Evolutionary conservation across 2,113 vertebrate genomes (phyloP).

Genomic region (Bos indicus): DNA sequence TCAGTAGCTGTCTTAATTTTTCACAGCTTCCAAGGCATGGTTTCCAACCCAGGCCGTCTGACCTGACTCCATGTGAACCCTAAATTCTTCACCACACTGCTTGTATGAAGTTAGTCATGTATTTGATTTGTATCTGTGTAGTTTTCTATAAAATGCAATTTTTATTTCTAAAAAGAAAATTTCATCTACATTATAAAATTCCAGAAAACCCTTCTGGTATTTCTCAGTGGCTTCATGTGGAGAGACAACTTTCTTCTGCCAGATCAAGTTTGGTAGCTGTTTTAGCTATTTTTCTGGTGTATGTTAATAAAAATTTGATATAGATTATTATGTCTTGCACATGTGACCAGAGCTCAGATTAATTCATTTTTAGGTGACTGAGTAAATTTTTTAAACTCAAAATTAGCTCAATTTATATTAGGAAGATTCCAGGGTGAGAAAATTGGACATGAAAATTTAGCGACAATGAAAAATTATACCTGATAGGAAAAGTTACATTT

Average conservation of each 20-base stretch:
- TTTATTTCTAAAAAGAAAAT: conserved; percentile 25
- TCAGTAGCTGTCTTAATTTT: not conserved
- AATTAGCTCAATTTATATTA: not conserved
- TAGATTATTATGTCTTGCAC: not conserved
- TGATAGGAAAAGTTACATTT: not conserved
- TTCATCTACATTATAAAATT: not conserved
- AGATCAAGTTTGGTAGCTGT: not conserved
- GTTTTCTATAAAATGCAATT: not conserved
- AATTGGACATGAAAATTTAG: conserved; percentile 28
- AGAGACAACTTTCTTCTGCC: not conserved
- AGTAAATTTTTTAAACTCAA: not conserved
- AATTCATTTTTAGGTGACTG: not conserved
- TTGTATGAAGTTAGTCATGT: not conserved
- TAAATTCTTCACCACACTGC: not conserved
- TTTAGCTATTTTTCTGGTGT: conserved; percentile 9
- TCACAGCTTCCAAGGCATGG: not conserved
- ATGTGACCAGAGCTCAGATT: not conserved
- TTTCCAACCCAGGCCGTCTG: not conserved
- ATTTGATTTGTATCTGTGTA: not conserved
- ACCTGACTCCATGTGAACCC: not conserved
- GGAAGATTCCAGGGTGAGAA: conserved; percentile 13
- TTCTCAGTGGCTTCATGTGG: not conserved
- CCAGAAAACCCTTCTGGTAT: not conserved
- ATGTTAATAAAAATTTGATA: not conserved
- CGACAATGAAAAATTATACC: not conserved